A percentile compares a stretch with the other conserved stretches of the same genome.
Evolutionary conservation across 1,140 invertebrate genomes (phyloP).

Genomic region (Triops longicaudatus): DNA sequence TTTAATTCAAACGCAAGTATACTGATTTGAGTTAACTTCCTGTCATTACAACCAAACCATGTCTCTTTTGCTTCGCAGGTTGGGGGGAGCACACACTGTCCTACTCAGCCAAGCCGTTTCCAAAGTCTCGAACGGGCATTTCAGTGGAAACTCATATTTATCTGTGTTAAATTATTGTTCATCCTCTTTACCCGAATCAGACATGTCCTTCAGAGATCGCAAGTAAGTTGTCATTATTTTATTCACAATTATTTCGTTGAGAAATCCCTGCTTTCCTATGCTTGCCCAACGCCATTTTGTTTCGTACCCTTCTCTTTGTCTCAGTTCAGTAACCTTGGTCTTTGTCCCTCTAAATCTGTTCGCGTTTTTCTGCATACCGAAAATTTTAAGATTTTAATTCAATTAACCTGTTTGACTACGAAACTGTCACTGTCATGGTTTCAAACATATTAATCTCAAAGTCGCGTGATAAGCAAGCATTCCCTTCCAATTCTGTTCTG

Average conservation of each 20-base stretch:
- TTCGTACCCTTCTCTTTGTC: not conserved
- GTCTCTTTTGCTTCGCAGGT: not conserved
- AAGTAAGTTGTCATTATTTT: not conserved
- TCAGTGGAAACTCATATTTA: not conserved
- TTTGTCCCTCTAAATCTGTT: no score
- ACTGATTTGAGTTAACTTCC: not conserved
- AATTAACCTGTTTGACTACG: no score
- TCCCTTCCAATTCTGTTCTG: no score
- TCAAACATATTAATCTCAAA: no score
- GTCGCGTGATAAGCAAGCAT: no score
- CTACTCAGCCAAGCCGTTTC: conserved; percentile 5
- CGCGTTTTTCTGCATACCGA: no score
- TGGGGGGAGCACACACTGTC: not conserved
- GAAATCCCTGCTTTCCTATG: not conserved
- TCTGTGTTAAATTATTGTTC: conserved; percentile 9
- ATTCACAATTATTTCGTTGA: not conserved
- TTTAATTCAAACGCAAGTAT: not conserved
- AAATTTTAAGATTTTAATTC: no score
- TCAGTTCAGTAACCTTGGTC: not conserved
- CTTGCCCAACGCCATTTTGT: not conserved
- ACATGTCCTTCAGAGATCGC: not conserved
- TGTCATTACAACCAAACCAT: not conserved
- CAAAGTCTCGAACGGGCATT: not conserved
- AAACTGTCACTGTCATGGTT: no score
- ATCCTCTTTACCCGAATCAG: not conserved